Evolutionary conservation across 1,140 invertebrate genomes (phyloP).

Genomic region (Papilio polytes): DNA sequence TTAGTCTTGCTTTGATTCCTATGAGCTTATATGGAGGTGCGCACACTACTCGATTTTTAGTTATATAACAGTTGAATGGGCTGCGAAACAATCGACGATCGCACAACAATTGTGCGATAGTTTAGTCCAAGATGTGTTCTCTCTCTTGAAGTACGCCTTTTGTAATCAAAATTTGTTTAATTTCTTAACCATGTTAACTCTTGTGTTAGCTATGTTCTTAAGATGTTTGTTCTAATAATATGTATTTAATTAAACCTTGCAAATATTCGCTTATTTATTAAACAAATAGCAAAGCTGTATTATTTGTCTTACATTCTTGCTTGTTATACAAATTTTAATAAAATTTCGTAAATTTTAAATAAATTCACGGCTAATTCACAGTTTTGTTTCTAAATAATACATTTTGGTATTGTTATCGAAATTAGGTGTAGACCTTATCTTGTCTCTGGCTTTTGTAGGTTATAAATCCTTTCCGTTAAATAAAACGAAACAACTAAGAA

Average conservation of each 20-base stretch:
- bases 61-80: too few species aligned
- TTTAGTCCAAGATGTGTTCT: too few species aligned
- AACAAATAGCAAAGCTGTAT: neutral
- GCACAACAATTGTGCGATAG: too few species aligned
- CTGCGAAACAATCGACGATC: too few species aligned
- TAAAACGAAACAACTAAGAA: neutral
- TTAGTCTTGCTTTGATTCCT: too few species aligned
- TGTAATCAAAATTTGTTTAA: neutral
- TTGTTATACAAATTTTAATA: neutral
- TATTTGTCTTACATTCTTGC: neutral
- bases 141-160: neutral
- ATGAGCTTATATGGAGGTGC: too few species aligned
- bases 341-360: neutral
- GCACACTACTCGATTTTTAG: too few species aligned
- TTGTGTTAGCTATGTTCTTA: neutral
- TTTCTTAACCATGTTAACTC: neutral
- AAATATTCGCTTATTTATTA: neutral
- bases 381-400: constrained; percentile 6
- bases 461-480: neutral
- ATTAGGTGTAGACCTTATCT: constrained; percentile 4
- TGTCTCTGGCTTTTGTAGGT: neutral
- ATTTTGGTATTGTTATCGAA: constrained; percentile 2
- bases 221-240: neutral
- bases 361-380: neutral
- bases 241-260: constrained; percentile 5